phyloP scores from a whole-genome alignment of 2,888 invertebrate genomes.

The Rhagonycha lutea region DNA sequence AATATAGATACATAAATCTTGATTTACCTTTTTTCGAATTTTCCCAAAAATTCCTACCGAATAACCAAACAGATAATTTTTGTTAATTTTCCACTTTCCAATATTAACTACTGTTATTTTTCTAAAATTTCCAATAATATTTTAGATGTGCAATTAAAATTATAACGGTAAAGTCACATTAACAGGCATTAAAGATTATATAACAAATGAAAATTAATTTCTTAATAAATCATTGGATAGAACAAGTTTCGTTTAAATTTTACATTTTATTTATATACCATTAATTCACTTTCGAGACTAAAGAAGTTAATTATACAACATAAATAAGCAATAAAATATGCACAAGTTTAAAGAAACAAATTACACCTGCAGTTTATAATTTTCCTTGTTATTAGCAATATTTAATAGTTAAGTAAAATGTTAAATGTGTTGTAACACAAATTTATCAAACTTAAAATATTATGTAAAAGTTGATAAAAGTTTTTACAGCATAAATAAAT shows the following conservation, averaged over 20 bases:
- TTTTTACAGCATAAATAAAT: not conserved
- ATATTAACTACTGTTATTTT: too few species aligned
- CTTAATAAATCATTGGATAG: not conserved
- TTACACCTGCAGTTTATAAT: conserved; percentile 7
- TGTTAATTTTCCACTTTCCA: too few species aligned
- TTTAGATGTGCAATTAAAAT: not conserved
- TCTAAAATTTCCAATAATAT: too few species aligned
- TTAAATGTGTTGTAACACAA: conserved; percentile 17
- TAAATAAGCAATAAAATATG: conserved; percentile 5
- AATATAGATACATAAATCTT: too few species aligned
- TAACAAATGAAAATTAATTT: not conserved
- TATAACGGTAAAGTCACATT: not conserved
- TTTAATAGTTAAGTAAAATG: conserved; percentile 11
- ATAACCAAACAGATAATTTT: too few species aligned
- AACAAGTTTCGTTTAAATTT: not conserved
- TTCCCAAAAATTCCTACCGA: too few species aligned
- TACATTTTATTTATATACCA: not conserved
- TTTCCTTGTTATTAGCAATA: conserved; percentile 7
- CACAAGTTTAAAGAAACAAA: conserved; percentile 1
- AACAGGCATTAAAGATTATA: not conserved
- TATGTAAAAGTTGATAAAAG: not conserved
- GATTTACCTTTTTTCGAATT: too few species aligned
- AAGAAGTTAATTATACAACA: conserved; percentile 2
- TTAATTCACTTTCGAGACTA: conserved; percentile 1
- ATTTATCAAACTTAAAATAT: not conserved